Evolutionary conservation across 2,113 vertebrate genomes (phyloP).

Genomic region (Ameiurus melas): DNA sequence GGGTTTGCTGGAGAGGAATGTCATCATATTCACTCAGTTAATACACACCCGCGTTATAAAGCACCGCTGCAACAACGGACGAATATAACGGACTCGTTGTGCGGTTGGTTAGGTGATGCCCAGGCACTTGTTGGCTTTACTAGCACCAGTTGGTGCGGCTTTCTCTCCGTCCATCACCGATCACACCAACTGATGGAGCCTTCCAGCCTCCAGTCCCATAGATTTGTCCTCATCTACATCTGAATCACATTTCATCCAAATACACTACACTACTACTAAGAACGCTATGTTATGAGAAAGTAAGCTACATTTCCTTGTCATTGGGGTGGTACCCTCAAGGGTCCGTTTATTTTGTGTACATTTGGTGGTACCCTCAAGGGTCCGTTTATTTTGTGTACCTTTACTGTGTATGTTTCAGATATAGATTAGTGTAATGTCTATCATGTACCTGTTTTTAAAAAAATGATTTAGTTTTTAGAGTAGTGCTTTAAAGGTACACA

Average conservation of each 20-base stretch:
- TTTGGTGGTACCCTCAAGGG: too few species aligned
- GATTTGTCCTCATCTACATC: not conserved
- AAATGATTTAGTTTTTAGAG: not conserved
- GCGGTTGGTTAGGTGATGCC: not conserved
- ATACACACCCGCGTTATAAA: not conserved
- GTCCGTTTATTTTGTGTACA: not conserved
- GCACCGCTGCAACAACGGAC: not conserved
- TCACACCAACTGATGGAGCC: constrained; percentile 20
- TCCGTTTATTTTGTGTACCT: too few species aligned
- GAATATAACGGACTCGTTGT: too few species aligned
- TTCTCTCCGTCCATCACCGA: constrained; percentile 7
- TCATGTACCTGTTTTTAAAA: not conserved
- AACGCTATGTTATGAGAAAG: not conserved
- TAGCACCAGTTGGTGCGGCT: not conserved
- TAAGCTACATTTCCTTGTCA: not conserved
- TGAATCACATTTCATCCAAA: not conserved
- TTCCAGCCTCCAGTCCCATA: not conserved
- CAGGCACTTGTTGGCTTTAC: constrained; percentile 22
- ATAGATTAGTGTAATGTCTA: too few species aligned
- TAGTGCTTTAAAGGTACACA: not conserved
- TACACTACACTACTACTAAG: not conserved
- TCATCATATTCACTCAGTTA: not conserved
- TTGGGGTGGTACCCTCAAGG: not conserved
- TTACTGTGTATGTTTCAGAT: not conserved
- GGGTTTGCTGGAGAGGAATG: constrained; percentile 14